Conservation (phyloP, 92 coral and sea anemone genomes). For the Actinernus sp. region DNA sequence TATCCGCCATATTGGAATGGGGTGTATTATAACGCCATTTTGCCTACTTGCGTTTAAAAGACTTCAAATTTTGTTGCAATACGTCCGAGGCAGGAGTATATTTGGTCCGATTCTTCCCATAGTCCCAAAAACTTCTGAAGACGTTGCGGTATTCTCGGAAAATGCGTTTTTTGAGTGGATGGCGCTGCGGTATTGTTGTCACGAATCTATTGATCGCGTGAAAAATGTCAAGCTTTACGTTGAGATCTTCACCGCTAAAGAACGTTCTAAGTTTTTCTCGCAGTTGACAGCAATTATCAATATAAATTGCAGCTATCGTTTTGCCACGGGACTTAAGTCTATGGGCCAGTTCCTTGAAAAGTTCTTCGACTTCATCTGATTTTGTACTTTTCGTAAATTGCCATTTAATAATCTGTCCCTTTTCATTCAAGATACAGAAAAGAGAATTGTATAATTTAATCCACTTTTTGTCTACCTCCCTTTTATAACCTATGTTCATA, state of each 20-base stretch:
- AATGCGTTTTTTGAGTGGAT: not conserved
- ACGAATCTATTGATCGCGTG: conserved; percentile 17
- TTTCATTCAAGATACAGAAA: conserved; percentile 9
- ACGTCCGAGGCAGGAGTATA: no score
- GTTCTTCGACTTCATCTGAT: not conserved
- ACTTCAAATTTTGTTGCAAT: no score
- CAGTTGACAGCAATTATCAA: conserved; percentile 19
- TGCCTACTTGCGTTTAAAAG: not conserved
- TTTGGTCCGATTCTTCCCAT: not conserved
- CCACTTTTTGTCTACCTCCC: conserved; percentile 12
- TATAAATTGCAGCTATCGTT: conserved; percentile 3
- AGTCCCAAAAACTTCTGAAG: not conserved
- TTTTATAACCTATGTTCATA: conserved; percentile 13
- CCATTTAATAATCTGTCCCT: conserved; percentile 19
- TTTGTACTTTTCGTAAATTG: conserved; percentile 9
- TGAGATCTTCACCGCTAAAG: conserved; percentile 6
- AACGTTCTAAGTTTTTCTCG: not conserved
- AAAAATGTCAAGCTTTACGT: conserved; percentile 15
- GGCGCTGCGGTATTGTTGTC: conserved; percentile 2
- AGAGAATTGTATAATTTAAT: conserved; percentile 1
- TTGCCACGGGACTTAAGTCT: not conserved
- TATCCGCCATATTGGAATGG: no score
- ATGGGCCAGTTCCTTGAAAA: not conserved
- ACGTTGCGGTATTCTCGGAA: not conserved
- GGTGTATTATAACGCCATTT: not conserved